Conservation (phyloP, 2,113 vertebrate genomes). For the Nyctibius bracteatus region DNA sequence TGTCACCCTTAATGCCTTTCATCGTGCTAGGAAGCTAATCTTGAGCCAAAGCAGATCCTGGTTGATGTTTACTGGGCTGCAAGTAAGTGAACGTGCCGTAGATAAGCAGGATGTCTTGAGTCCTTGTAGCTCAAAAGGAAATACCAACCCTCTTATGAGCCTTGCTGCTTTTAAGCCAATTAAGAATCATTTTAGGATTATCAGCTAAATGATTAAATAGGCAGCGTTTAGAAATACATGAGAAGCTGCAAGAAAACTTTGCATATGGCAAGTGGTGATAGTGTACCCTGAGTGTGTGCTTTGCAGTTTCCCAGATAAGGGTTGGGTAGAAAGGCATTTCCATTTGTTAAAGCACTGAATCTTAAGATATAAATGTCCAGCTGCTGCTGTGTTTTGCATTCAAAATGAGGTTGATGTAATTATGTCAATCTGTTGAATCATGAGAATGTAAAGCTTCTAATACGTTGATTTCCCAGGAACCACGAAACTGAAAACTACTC, state of each 20-base stretch:
- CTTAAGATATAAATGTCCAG: background rate
- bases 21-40: background rate
- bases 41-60: background rate
- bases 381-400: background rate
- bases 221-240: background rate
- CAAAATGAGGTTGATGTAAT: background rate
- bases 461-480: slow-evolving; percentile 40
- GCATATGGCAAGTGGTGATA: background rate
- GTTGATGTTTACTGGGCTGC: background rate
- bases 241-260: background rate
- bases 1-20: background rate
- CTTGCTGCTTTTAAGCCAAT: background rate
- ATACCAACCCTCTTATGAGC: background rate
- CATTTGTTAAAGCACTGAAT: background rate
- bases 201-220: background rate
- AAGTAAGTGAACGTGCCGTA: background rate
- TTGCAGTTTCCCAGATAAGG: background rate
- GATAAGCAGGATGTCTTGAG: background rate
- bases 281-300: background rate
- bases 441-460: slow-evolving; percentile 11
- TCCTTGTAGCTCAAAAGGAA: background rate
- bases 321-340: background rate
- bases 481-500: background rate
- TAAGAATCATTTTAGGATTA: background rate
- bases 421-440: background rate